Percentiles rank a stretch among this genome's conserved stretches.
These are phyloP conservation scores for Drosophila pullipes DNA, from an alignment of 2,888 invertebrate species.

Conservation along the genomic window DNA sequence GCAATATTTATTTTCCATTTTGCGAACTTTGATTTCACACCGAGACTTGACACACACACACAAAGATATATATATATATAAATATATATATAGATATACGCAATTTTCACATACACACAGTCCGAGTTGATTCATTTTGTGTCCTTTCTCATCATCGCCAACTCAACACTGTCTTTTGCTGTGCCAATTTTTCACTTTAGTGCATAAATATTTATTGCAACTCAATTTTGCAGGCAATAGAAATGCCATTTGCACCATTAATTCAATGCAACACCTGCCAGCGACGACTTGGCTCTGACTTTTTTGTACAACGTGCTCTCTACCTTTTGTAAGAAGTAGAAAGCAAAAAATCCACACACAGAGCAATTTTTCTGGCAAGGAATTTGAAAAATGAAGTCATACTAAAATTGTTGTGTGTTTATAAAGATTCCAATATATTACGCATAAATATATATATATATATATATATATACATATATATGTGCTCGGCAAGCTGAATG, in stretches of 20 bases:
- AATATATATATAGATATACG: background rate
- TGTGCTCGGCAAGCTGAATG: constrained; percentile 17
- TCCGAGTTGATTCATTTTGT: constrained; percentile 19
- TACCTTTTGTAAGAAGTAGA: constrained; percentile 4
- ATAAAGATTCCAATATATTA: constrained; percentile 64
- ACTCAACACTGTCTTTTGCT: constrained; percentile 61
- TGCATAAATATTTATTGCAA: constrained; percentile 81
- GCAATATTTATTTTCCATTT: constrained; percentile 78
- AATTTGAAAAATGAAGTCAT: constrained; percentile 78
- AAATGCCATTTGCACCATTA: constrained; percentile 81
- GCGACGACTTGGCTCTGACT: constrained; percentile 73
- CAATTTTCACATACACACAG: constrained; percentile 10
- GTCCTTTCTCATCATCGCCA: constrained; percentile 27
- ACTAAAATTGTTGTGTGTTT: constrained; percentile 72
- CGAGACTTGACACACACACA: constrained; percentile 16
- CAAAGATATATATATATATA: background rate
- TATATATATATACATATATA: constrained; percentile 48
- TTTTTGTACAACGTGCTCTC: constrained; percentile 6
- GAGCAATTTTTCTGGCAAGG: constrained; percentile 19
- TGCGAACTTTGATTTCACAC: constrained; percentile 66
- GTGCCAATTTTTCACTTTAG: constrained; percentile 79
- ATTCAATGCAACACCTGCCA: constrained; percentile 80
- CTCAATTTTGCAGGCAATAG: constrained; percentile 80
- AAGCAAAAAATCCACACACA: constrained; percentile 5
- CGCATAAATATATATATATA: background rate